A percentile compares a stretch with the other conserved stretches of the same genome.
Evolutionary conservation across 2,113 vertebrate genomes (phyloP).

Genomic region (Catharus fuscescens): DNA sequence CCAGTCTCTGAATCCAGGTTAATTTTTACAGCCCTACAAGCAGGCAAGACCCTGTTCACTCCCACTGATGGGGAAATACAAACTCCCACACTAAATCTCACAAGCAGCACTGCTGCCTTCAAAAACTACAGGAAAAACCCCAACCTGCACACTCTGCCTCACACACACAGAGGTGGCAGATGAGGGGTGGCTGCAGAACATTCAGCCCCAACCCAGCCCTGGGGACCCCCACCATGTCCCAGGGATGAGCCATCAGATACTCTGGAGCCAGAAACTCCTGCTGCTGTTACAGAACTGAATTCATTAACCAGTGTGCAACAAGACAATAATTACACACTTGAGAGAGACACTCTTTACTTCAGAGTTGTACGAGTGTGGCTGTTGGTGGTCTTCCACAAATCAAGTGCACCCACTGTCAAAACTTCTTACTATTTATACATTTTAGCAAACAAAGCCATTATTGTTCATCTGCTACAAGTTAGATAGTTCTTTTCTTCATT

Average conservation of each 20-base stretch:
- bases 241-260: background rate
- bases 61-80: background rate
- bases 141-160: background rate
- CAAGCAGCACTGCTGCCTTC: background rate
- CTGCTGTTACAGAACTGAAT: background rate
- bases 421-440: background rate
- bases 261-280: background rate
- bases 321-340: background rate
- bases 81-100: background rate
- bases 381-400: background rate
- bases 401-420: background rate
- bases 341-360: background rate
- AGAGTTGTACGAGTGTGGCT: background rate
- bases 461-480: background rate
- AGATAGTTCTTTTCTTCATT: background rate
- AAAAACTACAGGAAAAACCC: background rate
- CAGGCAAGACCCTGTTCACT: background rate
- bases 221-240: fast-evolving
- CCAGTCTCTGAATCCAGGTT: background rate
- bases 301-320: background rate
- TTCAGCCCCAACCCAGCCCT: background rate
- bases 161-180: background rate
- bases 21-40: background rate
- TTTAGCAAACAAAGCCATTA: background rate
- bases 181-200: background rate